phyloP scores from a whole-genome alignment of 2,113 vertebrate species.

The Thomomys bottae region DNA sequence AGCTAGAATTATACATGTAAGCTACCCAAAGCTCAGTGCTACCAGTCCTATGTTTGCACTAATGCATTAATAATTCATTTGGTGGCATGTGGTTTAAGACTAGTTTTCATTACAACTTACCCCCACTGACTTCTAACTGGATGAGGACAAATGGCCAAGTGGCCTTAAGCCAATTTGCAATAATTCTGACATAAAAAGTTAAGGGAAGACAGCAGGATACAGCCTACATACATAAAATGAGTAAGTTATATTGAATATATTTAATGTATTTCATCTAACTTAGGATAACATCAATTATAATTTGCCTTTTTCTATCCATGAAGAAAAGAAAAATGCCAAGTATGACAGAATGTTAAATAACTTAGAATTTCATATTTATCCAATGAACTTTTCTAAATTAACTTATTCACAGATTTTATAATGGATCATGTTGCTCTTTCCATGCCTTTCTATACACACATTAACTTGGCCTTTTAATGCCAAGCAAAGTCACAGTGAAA shows the following conservation, averaged over 20 bases:
- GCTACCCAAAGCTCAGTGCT: too few relatives aligned
- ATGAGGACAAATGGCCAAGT: neutral
- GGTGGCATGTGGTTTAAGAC: neutral
- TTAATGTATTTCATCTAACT: neutral
- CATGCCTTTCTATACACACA: neutral
- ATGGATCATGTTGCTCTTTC: neutral
- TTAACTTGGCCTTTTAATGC: constrained; percentile 22
- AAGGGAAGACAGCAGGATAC: neutral
- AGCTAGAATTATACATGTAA: too few relatives aligned
- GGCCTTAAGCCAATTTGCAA: neutral
- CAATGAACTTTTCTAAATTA: neutral
- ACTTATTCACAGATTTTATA: neutral
- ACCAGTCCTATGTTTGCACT: neutral
- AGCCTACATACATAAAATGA: neutral
- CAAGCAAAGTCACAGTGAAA: neutral
- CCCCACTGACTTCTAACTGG: neutral
- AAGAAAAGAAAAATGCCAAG: neutral
- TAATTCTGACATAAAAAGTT: neutral
- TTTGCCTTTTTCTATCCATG: neutral
- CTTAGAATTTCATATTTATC: neutral
- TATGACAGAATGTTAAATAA: neutral
- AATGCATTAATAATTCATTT: neutral
- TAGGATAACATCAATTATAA: neutral
- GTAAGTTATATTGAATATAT: neutral
- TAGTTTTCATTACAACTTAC: neutral